Percentiles rank a stretch among this genome's conserved stretches.
Evolutionary conservation across 1,140 invertebrate genomes (phyloP).

Genomic region (Thalassaphorura encarpata): DNA sequence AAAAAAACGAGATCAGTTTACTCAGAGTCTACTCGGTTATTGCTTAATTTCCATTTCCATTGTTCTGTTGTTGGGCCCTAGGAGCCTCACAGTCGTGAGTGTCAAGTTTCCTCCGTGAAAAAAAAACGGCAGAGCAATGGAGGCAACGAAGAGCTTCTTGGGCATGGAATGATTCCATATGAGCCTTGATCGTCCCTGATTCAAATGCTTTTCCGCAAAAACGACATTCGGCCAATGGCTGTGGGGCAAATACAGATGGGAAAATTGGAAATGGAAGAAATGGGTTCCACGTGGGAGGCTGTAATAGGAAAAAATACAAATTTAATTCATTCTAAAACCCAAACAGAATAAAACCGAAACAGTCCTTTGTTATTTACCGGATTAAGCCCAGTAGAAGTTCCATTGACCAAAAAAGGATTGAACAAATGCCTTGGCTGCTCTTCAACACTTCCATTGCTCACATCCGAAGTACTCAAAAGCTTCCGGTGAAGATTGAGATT

Average conservation of each 20-base stretch:
- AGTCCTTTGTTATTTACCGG: background rate
- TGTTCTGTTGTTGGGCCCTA: background rate
- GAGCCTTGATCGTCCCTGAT: constrained; percentile 3
- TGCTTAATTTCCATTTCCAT: background rate
- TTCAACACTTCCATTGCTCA: constrained; percentile 8
- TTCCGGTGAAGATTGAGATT: constrained; percentile 87
- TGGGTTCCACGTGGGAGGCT: constrained; percentile 21
- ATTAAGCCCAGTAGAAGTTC: background rate
- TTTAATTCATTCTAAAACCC: background rate
- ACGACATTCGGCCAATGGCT: constrained; percentile 9
- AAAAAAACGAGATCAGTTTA: background rate
- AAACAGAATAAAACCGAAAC: background rate
- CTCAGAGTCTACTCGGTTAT: background rate
- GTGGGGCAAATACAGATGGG: constrained; percentile 6
- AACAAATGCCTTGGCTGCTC: constrained; percentile 1
- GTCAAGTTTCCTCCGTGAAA: constrained; percentile 19
- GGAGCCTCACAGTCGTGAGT: constrained; percentile 6
- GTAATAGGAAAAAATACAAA: constrained; percentile 3
- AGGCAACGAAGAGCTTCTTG: constrained; percentile 12
- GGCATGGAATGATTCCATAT: constrained; percentile 19
- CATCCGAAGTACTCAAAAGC: constrained; percentile 58
- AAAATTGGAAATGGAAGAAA: constrained; percentile 26
- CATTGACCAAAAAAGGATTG: constrained; percentile 18
- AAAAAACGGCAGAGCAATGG: constrained; percentile 14
- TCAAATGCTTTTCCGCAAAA: constrained; percentile 22